Evolutionary conservation across 2,797 vertebrate species (phyloP).

Genomic region (Ptychadena robeensis): DNA sequence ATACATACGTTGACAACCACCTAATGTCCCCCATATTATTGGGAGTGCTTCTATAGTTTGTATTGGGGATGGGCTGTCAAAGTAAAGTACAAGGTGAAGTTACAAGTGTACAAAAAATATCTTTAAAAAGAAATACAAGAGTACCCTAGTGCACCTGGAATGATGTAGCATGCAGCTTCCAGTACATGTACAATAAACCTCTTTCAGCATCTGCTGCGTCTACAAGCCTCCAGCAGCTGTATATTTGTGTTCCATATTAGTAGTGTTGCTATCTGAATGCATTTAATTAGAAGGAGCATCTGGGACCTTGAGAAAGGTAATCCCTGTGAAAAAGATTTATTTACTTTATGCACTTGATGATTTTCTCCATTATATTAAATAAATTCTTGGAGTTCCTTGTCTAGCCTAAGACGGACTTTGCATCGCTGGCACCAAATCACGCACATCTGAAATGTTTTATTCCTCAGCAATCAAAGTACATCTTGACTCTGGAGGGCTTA

Average conservation of each 20-base stretch:
- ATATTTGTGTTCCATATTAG: background rate
- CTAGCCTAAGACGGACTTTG: background rate
- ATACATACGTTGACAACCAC: no score
- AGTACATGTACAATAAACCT: background rate
- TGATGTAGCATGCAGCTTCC: background rate
- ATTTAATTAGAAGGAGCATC: conserved; percentile 40
- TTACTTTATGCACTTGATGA: conserved; percentile 32
- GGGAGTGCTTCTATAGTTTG: no score
- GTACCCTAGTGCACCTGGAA: background rate
- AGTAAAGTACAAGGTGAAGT: no score
- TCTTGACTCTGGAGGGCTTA: background rate
- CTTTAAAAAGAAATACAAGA: no score
- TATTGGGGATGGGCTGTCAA: no score
- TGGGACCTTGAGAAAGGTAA: conserved; percentile 2
- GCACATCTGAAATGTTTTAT: conserved; percentile 19
- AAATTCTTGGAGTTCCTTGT: conserved; percentile 31
- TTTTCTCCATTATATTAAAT: conserved; percentile 26
- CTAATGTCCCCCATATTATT: no score
- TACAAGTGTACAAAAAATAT: no score
- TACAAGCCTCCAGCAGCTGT: conserved; percentile 14
- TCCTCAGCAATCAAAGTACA: background rate
- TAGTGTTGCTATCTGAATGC: conserved; percentile 21
- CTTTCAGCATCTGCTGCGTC: background rate
- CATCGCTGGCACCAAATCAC: conserved; percentile 4
- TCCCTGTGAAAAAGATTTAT: conserved; percentile 34